Base-by-base conservation (phyloP, 1,140 invertebrate species). In the Drosophila paulistorum region DNA sequence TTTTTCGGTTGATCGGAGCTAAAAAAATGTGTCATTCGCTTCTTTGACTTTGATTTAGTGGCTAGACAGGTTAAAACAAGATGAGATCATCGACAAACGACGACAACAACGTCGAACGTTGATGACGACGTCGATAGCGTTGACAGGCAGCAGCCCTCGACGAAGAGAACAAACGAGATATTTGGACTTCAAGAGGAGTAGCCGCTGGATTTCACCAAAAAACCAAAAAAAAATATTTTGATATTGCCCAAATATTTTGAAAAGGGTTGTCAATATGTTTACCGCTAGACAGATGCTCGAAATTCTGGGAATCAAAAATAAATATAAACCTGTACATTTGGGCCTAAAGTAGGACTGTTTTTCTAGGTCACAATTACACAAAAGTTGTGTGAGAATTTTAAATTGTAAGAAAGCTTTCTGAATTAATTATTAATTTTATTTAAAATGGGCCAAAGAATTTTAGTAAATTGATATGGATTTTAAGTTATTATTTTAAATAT, bases 41-140 rank as follows among this genome's bases (percentile, higher is more conserved):
- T 89, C 85, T 89, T 89, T 73, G 81, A 72, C 84, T 89, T 89
- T 89, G 84, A 89, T 89, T 84, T 90, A 89, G 85, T 89, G 84
- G 84, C 84, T 84, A 89, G 84, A 90, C 84, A 89, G 84, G 84
- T 89, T 89, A 89, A 89, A 70, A 81, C 77, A 62, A 89, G 85
- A 90, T 89, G 84, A 89, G 85, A 90, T 89, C 84, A 89, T 84
- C 84, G 64, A 39, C 55, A 64, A 51, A 55, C 66, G 68, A 41
- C 26, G 59, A 41, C 64, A 41, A 70, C 20, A 61, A 72, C 65
- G 37, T 4, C 11, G 39, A 61, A 37, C 66, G 67, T 70, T 70
- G 73, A 68, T 41, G 68, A 65, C 39, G 67, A 35, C 41, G 58
- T 14, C 45, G 72, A 65, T 76, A 69, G 65, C 60, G 74, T 75